Evolutionary conservation across 2,113 vertebrate genomes (phyloP), one percentile per base, ranked within the genome.

Genomic region (Takifugu flavidus): DNA sequence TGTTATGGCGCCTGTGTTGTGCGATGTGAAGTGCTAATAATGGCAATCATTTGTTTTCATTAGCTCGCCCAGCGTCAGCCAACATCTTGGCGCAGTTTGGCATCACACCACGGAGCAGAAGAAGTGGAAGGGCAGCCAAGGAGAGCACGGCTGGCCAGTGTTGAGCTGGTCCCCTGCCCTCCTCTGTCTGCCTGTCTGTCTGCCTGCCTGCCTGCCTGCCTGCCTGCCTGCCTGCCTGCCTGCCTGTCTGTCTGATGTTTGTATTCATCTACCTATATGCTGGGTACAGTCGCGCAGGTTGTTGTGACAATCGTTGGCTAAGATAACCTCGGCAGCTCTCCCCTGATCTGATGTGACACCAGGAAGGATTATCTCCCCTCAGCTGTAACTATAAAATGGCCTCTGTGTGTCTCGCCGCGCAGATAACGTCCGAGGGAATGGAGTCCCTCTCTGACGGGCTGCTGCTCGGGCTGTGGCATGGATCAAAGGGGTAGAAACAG

Each of bases 11-110:
- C 52, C 11, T 31, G 59, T 70, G 72, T 69, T 60, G 75, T 81
- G 80, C 59, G 64, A 72, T 72, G 75, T 74, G 76, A 77, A 75
- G 67, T 70, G 65, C 46, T 65, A 43, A 59, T 86, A 84, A 89
- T 85, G 75, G 76, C 67, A 72, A 45, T 69, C 82, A 88, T 89
- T 89, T 80, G 63, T 91, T 89, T 86, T 85, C 80, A 89, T 89
- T 88, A 86, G 60, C 78, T 64, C 31, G 61, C 28, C 62, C 15
- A 42, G 68, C 59, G 63, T 81, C 82, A 74, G 52, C 55, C 57
- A 57, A 59, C 53, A 78, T 60, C 65, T 29, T 39, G 61, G 65
- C 50, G 56, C 51, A 79, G 81, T 77, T 77, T 69, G 66, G 81
- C 70, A 74, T 49, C 14, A 27, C 14, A 27, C 47, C 12, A 47